Evolutionary conservation across 2,113 vertebrate species (phyloP).

Genomic region (Chlamydotis undulata): DNA sequence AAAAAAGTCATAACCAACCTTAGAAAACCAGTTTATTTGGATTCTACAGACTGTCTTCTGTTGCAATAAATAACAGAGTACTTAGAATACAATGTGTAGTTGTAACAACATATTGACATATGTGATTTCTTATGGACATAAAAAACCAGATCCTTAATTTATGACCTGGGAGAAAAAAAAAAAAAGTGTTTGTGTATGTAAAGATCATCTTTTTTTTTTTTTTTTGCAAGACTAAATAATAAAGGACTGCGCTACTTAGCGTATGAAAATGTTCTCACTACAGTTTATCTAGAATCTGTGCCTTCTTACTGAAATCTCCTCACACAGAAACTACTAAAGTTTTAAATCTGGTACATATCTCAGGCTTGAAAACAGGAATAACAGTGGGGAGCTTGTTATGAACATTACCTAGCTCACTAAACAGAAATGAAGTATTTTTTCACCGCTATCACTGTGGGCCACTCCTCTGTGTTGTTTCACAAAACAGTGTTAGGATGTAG

Average conservation of each 20-base stretch:
- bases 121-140: neutral
- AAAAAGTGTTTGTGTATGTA: fast-evolving
- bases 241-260: neutral
- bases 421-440: neutral
- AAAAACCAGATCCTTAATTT: neutral
- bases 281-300: neutral
- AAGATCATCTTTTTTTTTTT: neutral
- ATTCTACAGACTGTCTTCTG: neutral
- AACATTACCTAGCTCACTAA: neutral
- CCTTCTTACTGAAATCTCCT: neutral
- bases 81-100: neutral
- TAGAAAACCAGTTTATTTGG: neutral
- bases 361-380: neutral
- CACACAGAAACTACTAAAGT: neutral
- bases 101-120: neutral
- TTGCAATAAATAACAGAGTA: neutral
- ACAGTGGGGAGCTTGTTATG: neutral
- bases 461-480: neutral
- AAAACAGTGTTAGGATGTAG: neutral
- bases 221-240: neutral
- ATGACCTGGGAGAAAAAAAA: neutral
- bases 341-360: neutral
- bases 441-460: fast-evolving
- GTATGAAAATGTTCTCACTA: neutral
- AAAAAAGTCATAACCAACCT: neutral